phyloP scores from a whole-genome alignment of 92 coral and sea anemone genomes.

The Galaxea fascicularis region DNA sequence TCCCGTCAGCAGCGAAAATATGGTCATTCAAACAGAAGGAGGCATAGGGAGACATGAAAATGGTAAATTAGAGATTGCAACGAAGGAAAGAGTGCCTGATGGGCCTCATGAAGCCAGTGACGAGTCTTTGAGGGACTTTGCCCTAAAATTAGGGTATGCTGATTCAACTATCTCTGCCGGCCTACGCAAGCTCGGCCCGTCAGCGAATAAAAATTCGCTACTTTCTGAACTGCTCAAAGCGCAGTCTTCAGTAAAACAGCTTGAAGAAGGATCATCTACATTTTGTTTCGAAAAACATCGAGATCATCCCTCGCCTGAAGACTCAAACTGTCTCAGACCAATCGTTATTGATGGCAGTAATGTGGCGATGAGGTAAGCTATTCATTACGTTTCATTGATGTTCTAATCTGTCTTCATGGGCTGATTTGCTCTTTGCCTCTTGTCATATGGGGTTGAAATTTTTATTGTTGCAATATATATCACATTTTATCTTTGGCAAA shows the following conservation, averaged over 20 bases:
- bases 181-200: conserved; percentile 83
- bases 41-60: conserved; percentile 1
- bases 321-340: conserved; percentile 83
- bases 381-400: not conserved
- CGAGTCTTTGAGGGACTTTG: conserved; percentile 80
- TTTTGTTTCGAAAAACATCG: conserved; percentile 37
- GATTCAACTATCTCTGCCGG: conserved; percentile 80
- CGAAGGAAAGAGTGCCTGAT: conserved; percentile 50
- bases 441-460: not conserved
- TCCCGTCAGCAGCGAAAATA: not conserved
- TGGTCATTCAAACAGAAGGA: conserved; percentile 36
- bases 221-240: conserved; percentile 86
- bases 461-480: conserved; percentile 16
- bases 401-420: not conserved
- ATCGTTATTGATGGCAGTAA: conserved; percentile 98
- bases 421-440: not conserved
- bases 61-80: not conserved
- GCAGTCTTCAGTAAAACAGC: conserved; percentile 86
- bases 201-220: conserved; percentile 84
- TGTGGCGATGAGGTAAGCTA: conserved; percentile 96
- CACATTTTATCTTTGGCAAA: conserved; percentile 38
- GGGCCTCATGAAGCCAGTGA: conserved; percentile 7
- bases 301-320: conserved; percentile 54
- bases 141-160: conserved; percentile 84
- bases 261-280: conserved; percentile 87